These are phyloP conservation scores for Pristionchus maxplancki DNA, from an alignment of 2,888 invertebrate species.

Conservation along the genomic window DNA sequence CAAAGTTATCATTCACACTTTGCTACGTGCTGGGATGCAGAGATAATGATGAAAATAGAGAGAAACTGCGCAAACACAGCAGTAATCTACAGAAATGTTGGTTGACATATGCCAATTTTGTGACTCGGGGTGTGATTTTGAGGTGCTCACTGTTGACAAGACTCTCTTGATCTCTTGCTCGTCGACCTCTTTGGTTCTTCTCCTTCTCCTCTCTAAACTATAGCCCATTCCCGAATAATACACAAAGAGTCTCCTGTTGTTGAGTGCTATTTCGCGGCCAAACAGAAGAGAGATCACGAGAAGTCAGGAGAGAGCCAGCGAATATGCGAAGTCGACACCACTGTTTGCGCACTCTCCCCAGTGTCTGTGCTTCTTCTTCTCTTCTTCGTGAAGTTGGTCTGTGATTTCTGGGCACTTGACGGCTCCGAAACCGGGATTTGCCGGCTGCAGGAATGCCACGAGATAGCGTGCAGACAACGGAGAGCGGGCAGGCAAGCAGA, in stretches of 20 bases:
- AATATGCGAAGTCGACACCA: neutral
- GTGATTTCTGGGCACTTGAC: no score
- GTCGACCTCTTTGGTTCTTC: neutral
- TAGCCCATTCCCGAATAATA: neutral
- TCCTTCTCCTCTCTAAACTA: conserved; percentile 23
- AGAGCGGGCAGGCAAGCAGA: neutral
- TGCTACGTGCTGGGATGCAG: no score
- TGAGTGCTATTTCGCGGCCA: neutral
- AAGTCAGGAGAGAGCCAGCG: neutral
- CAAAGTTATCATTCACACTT: no score
- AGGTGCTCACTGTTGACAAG: neutral
- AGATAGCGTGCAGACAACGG: neutral
- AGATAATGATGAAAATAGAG: no score
- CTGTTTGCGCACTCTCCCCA: neutral
- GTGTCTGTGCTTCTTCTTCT: neutral
- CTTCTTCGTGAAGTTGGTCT: neutral
- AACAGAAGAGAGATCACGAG: no score
- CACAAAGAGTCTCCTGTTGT: no score
- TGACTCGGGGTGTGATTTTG: no score
- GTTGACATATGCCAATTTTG: no score
- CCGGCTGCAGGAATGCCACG: neutral
- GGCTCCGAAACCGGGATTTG: neutral
- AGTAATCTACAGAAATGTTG: no score
- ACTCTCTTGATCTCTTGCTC: neutral
- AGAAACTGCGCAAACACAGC: no score